A percentile compares a stretch with the other conserved stretches of the same genome.
These are phyloP conservation scores for Drosophila seguyi DNA, from an alignment of 1,140 invertebrate species.

Conservation along the genomic window DNA sequence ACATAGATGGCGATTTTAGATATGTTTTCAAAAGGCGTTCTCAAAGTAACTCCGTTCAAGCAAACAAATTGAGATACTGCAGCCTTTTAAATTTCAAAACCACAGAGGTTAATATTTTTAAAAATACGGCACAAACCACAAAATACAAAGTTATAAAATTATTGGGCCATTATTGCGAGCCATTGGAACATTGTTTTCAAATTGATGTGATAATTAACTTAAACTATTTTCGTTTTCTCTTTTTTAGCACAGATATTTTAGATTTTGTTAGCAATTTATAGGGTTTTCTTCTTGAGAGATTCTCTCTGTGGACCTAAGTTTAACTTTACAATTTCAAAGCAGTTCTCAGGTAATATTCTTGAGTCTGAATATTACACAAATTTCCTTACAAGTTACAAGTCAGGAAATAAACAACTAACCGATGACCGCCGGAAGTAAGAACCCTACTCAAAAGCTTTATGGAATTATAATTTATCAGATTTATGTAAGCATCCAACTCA, in stretches of 20 bases:
- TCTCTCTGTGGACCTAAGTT: no score
- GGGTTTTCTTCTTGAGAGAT: no score
- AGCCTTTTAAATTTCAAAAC: not conserved
- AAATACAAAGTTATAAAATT: constrained; percentile 1
- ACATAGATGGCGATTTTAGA: constrained; percentile 9
- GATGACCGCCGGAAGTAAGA: not conserved
- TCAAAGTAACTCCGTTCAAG: not conserved
- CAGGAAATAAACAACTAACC: not conserved
- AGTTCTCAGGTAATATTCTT: no score
- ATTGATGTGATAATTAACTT: not conserved
- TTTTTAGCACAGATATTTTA: not conserved
- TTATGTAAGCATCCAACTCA: constrained; percentile 21
- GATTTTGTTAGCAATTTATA: not conserved
- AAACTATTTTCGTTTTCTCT: not conserved
- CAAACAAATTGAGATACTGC: not conserved
- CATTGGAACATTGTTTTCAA: not conserved
- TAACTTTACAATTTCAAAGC: no score
- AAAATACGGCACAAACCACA: not conserved
- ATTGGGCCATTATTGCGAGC: not conserved
- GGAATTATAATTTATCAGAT: constrained; percentile 27
- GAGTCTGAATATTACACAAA: not conserved
- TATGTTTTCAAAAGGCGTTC: not conserved
- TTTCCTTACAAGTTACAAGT: not conserved
- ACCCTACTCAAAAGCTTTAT: constrained; percentile 2
- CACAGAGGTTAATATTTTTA: not conserved